These are phyloP conservation scores for Onychomys arenicola DNA, from an alignment of 2,797 vertebrate species.

Conservation along the genomic window DNA sequence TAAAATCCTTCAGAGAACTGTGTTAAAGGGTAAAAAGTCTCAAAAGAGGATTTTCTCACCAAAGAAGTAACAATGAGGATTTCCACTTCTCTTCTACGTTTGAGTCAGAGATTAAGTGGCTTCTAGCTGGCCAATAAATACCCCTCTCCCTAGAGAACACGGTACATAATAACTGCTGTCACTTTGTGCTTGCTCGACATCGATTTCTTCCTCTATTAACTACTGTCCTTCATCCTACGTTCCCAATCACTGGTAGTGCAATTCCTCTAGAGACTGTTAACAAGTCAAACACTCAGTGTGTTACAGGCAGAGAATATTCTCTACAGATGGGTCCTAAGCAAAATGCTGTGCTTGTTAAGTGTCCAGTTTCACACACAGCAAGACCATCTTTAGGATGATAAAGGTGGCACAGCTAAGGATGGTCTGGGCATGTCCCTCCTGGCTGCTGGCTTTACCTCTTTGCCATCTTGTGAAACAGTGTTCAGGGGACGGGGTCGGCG, in stretches of 20 bases:
- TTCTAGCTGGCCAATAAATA: not conserved
- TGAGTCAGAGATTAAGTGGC: not conserved
- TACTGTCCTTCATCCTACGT: not conserved
- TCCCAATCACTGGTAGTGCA: not conserved
- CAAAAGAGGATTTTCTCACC: not conserved
- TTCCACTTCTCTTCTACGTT: not conserved
- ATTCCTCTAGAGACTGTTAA: not conserved
- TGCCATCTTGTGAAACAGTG: slow-evolving; percentile 85
- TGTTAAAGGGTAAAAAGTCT: not conserved
- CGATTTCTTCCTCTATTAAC: not conserved
- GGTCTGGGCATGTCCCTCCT: not conserved
- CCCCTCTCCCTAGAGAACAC: not conserved
- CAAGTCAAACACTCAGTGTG: not conserved
- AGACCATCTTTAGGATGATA: not conserved
- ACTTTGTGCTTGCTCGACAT: not conserved
- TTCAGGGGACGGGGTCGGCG: slow-evolving; percentile 86
- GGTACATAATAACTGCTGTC: not conserved
- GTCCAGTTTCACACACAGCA: not conserved
- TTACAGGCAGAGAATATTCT: not conserved
- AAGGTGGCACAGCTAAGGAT: no score
- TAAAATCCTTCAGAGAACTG: not conserved
- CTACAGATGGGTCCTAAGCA: not conserved
- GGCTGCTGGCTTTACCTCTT: slow-evolving; percentile 81
- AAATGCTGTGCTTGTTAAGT: not conserved
- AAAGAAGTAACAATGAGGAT: not conserved